Percentiles rank a stretch among this genome's conserved stretches.
Conservation (phyloP, 2,113 vertebrate genomes). For the Setophaga kirtlandii region DNA sequence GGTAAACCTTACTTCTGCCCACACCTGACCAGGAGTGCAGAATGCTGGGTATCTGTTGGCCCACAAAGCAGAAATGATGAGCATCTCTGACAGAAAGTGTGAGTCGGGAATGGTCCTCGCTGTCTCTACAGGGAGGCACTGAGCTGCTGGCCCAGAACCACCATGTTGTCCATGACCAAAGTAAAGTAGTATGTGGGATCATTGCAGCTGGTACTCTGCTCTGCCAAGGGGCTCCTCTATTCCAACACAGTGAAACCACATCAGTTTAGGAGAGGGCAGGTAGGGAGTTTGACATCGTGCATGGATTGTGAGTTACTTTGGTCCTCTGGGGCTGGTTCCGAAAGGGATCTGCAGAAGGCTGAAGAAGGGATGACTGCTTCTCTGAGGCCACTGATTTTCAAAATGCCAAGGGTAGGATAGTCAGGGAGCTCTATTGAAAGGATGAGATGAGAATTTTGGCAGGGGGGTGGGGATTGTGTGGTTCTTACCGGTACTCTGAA, state of each 20-base stretch:
- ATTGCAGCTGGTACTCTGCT: not conserved
- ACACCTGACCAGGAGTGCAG: not conserved
- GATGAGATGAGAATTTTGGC: not conserved
- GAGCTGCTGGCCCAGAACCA: not conserved
- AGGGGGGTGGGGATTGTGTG: not conserved
- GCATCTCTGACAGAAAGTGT: not conserved
- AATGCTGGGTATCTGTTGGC: not conserved
- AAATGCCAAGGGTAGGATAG: not conserved
- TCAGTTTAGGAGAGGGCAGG: not conserved
- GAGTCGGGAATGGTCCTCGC: not conserved
- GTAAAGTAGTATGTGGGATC: not conserved
- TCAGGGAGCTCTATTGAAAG: not conserved
- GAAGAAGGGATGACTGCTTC: not conserved
- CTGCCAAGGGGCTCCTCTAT: not conserved
- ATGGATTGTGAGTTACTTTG: not conserved
- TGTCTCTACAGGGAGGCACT: not conserved
- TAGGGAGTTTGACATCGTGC: not conserved
- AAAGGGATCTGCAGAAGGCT: not conserved
- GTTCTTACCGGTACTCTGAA: not conserved
- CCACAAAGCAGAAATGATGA: not conserved
- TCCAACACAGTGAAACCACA: not conserved
- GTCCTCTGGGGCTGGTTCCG: not conserved
- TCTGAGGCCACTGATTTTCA: not conserved
- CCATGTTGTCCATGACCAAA: rapidly evolving
- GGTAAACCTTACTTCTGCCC: not conserved